Base-by-base conservation (phyloP, 2,113 vertebrate species). In the Phyllostomus discolor region DNA sequence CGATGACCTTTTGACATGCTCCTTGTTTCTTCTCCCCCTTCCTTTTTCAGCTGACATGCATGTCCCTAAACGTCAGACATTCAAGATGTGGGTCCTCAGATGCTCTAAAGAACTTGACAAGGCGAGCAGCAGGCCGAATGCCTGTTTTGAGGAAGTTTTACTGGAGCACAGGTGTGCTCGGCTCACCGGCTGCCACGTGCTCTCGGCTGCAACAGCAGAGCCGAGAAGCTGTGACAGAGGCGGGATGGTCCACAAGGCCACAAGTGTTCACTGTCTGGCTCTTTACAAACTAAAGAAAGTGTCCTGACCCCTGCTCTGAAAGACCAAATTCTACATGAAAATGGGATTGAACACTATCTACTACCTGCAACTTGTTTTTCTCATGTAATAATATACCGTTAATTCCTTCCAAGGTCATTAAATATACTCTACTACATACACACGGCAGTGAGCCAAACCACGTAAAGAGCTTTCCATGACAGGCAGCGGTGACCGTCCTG, bases 301-400 rank as follows among this genome's bases (percentile, higher is more conserved):
- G 28, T 95, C n/a, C 35, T 10, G 16, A 80, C 15, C 35, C 43
- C 20, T 84, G 31, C 75, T 94, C 70, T 81, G 52, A 88, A 89
- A 92, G 33, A 90, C 10, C 20, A 90, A 92, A 82, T 85, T 33
- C 67, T 90, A 75, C 20, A 81, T 82, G 43, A 86, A 92, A 82
- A 92, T 91, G 17, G 57, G 48, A 86, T 10, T 57, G 1, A 41
- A 70, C 59, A 48, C 82, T 88, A 90, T 38, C n/a, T 33, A 92
- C 72, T 87, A 91, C 17, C 24, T 79, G 70, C 28, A 69, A 92
- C n/a, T 78, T 82, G 33, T 19, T 94, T 89, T 95, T 91, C 79
- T 90, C 19, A 50, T 33, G 59, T 78, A 94, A 75, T 48, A 67
- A 92, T 33, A 88, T 5, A 33, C 10, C 86, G 10, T 94, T 22